Percentiles rank a stretch among this genome's conserved stretches.
Evolutionary conservation across 2,888 invertebrate genomes (phyloP).

Genomic region (Pilophorus perplexus): DNA sequence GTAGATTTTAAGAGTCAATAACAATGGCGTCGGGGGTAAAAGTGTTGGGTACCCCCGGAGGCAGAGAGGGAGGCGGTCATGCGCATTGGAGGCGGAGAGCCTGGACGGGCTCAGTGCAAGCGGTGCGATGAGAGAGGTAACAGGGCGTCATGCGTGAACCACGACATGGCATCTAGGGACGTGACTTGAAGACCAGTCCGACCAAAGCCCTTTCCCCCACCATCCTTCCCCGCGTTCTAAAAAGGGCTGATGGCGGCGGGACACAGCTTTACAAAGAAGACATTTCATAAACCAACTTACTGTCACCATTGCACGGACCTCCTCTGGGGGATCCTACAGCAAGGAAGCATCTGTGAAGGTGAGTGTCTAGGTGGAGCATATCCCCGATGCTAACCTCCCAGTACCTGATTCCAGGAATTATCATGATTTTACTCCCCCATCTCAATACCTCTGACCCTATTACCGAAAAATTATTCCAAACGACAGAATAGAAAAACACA

Average conservation of each 20-base stretch:
- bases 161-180: constrained; percentile 44
- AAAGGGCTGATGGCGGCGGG: constrained; percentile 40
- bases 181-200: constrained; percentile 47
- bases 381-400: constrained; percentile 11
- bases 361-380: constrained; percentile 52
- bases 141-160: constrained; percentile 37
- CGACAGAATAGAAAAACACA: too few species aligned
- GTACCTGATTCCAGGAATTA: neutral
- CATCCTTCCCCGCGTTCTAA: constrained; percentile 40
- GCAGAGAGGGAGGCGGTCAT: constrained; percentile 2
- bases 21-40: constrained; percentile 25
- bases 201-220: constrained; percentile 49
- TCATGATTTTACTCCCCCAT: too few species aligned
- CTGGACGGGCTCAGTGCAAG: constrained; percentile 24
- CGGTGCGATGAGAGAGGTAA: constrained; percentile 36
- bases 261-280: constrained; percentile 99
- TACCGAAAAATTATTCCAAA: too few species aligned
- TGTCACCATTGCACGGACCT: constrained; percentile 99
- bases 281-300: constrained; percentile 99
- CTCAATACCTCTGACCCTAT: too few species aligned
- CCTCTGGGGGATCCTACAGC: constrained; percentile 99
- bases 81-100: constrained; percentile 6
- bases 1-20: constrained; percentile 38
- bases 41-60: neutral
- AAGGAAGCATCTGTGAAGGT: constrained; percentile 99